phyloP scores from a whole-genome alignment of 1,140 invertebrate genomes.

The Diachasma alloeum region DNA sequence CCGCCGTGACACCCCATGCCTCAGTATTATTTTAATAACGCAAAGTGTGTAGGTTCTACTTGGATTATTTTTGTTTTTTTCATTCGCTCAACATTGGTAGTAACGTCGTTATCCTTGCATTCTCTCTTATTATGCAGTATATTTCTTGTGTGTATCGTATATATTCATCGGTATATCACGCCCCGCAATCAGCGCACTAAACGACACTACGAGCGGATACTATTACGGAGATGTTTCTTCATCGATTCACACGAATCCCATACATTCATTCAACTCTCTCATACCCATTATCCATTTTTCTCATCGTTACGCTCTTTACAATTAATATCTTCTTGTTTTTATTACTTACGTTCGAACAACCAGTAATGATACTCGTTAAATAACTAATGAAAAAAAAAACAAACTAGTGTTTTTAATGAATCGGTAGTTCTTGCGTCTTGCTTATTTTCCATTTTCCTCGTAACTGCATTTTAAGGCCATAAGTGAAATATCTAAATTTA shows the following conservation, averaged over 20 bases:
- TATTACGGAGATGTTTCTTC: conserved; percentile 6
- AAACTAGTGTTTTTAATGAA: conserved; percentile 39
- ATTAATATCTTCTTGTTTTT: conserved; percentile 3
- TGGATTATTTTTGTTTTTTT: neutral
- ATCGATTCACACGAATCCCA: conserved; percentile 10
- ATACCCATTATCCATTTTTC: conserved; percentile 13
- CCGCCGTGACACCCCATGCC: neutral
- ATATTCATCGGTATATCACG: conserved; percentile 2
- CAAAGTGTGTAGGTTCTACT: neutral
- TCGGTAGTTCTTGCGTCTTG: conserved; percentile 31
- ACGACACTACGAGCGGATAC: conserved; percentile 11
- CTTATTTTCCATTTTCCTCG: conserved; percentile 21
- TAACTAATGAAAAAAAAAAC: conserved; percentile 47
- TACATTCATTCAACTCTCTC: neutral
- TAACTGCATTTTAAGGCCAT: conserved; percentile 54
- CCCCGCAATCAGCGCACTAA: conserved; percentile 2
- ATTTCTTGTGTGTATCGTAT: neutral
- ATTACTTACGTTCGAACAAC: conserved; percentile 33
- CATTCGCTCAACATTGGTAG: conserved; percentile 6
- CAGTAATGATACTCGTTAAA: conserved; percentile 37
- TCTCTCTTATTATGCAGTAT: neutral
- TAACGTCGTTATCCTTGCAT: conserved; percentile 39
- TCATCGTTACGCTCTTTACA: neutral
- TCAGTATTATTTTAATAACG: neutral
- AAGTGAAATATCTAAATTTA: conserved; percentile 58